Conservation (phyloP, 2,888 invertebrate genomes). For the Ichneumoninae sp. region DNA sequence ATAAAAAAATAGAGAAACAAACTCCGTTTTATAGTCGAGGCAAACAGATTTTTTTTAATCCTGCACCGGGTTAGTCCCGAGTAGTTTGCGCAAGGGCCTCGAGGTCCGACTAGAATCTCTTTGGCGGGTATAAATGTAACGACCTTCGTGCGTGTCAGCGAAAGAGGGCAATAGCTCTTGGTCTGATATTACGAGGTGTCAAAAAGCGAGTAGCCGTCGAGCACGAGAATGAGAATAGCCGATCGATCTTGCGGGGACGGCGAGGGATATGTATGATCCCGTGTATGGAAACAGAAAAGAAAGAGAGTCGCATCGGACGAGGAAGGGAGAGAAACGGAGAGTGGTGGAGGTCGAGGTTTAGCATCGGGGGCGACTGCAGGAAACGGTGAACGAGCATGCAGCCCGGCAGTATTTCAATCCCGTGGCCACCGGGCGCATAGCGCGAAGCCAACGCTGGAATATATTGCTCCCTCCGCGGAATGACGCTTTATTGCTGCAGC, state of each 20-base stretch:
- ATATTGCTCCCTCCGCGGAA: constrained; percentile 67
- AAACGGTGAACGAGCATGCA: constrained; percentile 69
- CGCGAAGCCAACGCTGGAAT: constrained; percentile 56
- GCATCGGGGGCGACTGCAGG: constrained; percentile 62
- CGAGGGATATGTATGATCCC: constrained; percentile 39
- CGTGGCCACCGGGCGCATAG: constrained; percentile 48
- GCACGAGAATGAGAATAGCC: constrained; percentile 44
- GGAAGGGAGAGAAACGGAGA: constrained; percentile 11
- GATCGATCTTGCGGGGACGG: constrained; percentile 47
- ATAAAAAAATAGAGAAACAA: neutral
- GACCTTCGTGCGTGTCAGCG: constrained; percentile 17
- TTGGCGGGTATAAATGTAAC: neutral
- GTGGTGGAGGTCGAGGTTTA: constrained; percentile 61
- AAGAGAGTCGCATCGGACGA: constrained; percentile 25
- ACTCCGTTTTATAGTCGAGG: neutral
- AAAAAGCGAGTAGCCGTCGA: constrained; percentile 36
- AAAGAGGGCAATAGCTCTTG: constrained; percentile 16
- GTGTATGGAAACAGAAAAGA: constrained; percentile 22
- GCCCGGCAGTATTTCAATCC: constrained; percentile 70
- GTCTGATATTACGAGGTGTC: constrained; percentile 49
- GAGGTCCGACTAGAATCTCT: constrained; percentile 9
- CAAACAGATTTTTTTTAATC: neutral
- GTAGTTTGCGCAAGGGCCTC: neutral
- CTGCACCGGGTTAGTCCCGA: neutral
- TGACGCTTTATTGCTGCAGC: constrained; percentile 70